phyloP scores from a whole-genome alignment of 2,888 invertebrate species.

The Parasteatoda lunata region DNA sequence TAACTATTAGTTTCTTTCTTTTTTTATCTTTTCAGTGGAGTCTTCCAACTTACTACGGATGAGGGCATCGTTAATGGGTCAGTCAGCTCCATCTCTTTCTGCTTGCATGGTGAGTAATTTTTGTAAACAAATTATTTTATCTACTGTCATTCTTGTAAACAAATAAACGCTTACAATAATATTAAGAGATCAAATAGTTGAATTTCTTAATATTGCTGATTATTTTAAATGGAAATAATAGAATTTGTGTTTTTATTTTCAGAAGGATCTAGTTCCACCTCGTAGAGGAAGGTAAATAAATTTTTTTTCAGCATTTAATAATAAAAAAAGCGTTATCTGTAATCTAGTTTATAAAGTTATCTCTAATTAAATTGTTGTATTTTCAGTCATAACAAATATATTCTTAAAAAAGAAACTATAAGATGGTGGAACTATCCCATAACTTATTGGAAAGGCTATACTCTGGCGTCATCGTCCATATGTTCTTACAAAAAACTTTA shows the following conservation, averaged over 20 bases:
- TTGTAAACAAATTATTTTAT: not conserved
- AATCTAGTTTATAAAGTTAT: not conserved
- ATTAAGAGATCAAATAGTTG: not conserved
- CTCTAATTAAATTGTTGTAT: not conserved
- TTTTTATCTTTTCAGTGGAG: slow-evolving; percentile 34
- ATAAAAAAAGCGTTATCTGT: slow-evolving; percentile 2
- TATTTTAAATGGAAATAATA: not conserved
- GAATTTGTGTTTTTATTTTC: slow-evolving; percentile 13
- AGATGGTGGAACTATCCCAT: too few relatives aligned
- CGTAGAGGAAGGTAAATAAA: slow-evolving; percentile 52
- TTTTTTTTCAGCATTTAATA: not conserved
- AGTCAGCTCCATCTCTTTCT: slow-evolving; percentile 95
- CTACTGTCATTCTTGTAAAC: not conserved
- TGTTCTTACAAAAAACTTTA: too few relatives aligned
- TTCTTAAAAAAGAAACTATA: too few relatives aligned
- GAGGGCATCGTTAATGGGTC: slow-evolving; percentile 90
- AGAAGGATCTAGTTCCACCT: slow-evolving; percentile 56
- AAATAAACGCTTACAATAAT: not conserved
- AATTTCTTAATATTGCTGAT: not conserved
- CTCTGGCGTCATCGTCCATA: too few relatives aligned
- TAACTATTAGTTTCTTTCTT: too few relatives aligned
- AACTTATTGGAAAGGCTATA: too few relatives aligned
- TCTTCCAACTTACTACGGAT: slow-evolving; percentile 87
- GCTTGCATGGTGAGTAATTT: slow-evolving; percentile 74
- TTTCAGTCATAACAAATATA: not conserved